Evolutionary conservation across 2,113 vertebrate genomes (phyloP), one percentile per base, ranked within the genome.

Genomic region (Petromus typicus): DNA sequence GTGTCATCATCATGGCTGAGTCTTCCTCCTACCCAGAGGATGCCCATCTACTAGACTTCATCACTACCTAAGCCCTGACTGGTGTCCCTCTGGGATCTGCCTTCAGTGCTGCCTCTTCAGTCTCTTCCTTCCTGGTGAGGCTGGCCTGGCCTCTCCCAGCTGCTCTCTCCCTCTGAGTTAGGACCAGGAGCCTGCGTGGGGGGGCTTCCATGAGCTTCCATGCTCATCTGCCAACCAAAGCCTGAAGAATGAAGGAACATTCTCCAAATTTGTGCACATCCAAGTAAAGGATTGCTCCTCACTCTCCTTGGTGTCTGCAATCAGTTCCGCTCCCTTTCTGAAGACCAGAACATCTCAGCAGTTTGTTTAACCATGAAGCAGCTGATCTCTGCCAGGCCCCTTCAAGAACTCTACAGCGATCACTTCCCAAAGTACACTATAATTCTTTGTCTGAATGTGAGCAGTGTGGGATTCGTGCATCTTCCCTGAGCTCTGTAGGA

Each of bases 151-250:
- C 10, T 64, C 32, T 43, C 34, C 34, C 54, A 3, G 7, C 43
- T 14, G 6, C 25, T 94, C 3, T 69, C 12, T 73, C 23, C 30
- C 63, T 59, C 30, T 69, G 8, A 40, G 22, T 79, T 67, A 69
- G 66, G 20, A 51, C 8, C 27, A 34, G 51, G 13, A 67, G 11
- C 3, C 17, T 9, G 51, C 7, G 17, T 13, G 8, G 32, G 59
- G n/a, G n/a, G n/a, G n/a, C n/a, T 56, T 0, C 32, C n/a, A 20
- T n/a, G n/a, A n/a, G n/a, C 30, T 20, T 71, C 17, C 3, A 1
- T 59, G 18, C 23, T 67, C 59, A 18, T 40, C n/a, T 61, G 2
- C 43, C 16, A 67, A 14, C 22, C 7, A 18, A 93, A 67, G 80
- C 2, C 32, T 66, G 45, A 66, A 23, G 1, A 9, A 51, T 34